Evolutionary conservation across 2,888 invertebrate genomes (phyloP).

Genomic region (Troides helena): DNA sequence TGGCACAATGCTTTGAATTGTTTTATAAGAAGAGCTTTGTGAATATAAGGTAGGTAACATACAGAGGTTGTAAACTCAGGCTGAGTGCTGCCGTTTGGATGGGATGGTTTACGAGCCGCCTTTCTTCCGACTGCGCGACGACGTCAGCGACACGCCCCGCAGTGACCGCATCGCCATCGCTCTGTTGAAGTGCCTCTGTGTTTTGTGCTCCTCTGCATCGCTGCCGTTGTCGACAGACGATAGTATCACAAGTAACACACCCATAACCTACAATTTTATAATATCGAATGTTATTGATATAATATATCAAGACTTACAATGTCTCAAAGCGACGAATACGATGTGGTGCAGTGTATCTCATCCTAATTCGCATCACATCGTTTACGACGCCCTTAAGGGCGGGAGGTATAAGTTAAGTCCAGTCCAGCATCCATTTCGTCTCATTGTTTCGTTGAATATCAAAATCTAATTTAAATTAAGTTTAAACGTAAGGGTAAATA

Average conservation of each 20-base stretch:
- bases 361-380: too few species aligned
- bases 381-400: too few species aligned
- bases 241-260: constrained; percentile 90
- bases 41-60: constrained; percentile 4
- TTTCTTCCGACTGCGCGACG: constrained; percentile 67
- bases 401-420: too few species aligned
- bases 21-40: constrained; percentile 1
- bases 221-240: constrained; percentile 84
- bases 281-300: too few species aligned
- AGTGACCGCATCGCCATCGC: constrained; percentile 94
- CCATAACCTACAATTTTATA: constrained; percentile 82
- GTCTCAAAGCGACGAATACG: too few species aligned
- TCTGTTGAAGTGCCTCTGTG: constrained; percentile 91
- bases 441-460: too few species aligned
- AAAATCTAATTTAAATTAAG: too few species aligned
- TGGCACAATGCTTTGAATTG: neutral
- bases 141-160: constrained; percentile 75
- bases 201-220: constrained; percentile 81
- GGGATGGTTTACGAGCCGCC: constrained; percentile 55
- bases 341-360: too few species aligned
- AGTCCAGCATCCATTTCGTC: too few species aligned
- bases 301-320: too few species aligned
- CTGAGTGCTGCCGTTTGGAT: constrained; percentile 28
- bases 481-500: too few species aligned
- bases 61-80: constrained; percentile 36